These are phyloP conservation scores for Takifugu flavidus DNA, from an alignment of 2,113 vertebrate species.

Conservation along the genomic window DNA sequence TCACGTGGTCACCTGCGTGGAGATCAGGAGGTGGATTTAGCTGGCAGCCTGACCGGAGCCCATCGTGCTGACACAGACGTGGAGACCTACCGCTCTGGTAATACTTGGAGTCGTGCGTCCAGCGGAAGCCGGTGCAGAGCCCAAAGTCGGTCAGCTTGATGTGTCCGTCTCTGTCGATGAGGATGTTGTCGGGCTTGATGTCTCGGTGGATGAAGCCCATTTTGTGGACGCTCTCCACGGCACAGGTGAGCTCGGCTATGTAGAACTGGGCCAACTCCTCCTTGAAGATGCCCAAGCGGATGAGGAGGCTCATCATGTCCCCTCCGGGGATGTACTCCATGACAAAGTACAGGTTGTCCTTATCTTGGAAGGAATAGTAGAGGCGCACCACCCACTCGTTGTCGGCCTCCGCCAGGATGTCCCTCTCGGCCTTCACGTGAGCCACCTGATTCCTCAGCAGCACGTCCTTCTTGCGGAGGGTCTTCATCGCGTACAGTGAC, in stretches of 20 bases:
- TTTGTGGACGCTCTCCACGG: constrained; percentile 98
- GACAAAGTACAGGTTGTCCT: constrained; percentile 97
- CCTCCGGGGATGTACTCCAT: constrained; percentile 99
- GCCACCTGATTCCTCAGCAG: constrained; percentile 96
- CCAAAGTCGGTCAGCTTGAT: constrained; percentile 98
- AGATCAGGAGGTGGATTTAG: neutral
- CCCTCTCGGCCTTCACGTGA: constrained; percentile 96
- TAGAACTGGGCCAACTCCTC: constrained; percentile 97
- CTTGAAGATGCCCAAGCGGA: constrained; percentile 93
- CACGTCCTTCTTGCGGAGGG: constrained; percentile 97
- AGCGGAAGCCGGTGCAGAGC: constrained; percentile 96
- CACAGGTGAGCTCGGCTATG: constrained; percentile 94
- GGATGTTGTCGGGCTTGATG: constrained; percentile 98
- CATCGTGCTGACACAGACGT: neutral
- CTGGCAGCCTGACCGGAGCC: neutral
- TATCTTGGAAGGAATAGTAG: constrained; percentile 99
- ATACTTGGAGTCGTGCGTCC: constrained; percentile 99
- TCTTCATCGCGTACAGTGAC: constrained; percentile 98
- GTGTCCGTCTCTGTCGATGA: constrained; percentile 96
- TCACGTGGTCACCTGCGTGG: constrained; percentile 85
- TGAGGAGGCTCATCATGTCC: constrained; percentile 99
- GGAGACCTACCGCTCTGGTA: constrained; percentile 92
- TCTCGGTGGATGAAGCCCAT: constrained; percentile 99
- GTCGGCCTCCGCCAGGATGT: constrained; percentile 97
- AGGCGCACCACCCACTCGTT: constrained; percentile 99